phyloP scores from a whole-genome alignment of 2,113 vertebrate species.

The Heptranchias perlo region DNA sequence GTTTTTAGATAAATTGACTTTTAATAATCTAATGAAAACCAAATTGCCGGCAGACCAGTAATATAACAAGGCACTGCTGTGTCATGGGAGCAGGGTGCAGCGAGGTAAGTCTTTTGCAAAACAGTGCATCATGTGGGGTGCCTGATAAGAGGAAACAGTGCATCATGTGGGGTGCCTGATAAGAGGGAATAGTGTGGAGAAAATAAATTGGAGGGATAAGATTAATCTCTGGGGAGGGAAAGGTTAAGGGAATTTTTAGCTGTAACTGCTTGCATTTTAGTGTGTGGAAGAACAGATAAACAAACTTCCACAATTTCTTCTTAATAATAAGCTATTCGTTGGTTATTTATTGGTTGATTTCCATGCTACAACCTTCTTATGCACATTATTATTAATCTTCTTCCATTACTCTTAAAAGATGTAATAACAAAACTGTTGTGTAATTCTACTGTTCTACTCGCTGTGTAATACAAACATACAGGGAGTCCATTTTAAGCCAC shows the following conservation, averaged over 20 bases:
- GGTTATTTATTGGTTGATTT: not conserved
- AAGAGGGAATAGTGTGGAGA: not conserved
- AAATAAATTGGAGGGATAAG: not conserved
- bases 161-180: not conserved
- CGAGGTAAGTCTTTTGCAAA: not conserved
- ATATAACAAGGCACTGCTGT: not conserved
- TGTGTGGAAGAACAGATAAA: not conserved
- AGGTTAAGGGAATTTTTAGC: not conserved
- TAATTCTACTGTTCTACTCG: not conserved
- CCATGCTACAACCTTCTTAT: not conserved
- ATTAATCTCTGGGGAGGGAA: not conserved
- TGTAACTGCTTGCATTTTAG: not conserved
- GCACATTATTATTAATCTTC: not conserved
- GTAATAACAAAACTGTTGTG: not conserved
- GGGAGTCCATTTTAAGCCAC: not conserved
- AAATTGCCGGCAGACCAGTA: not conserved
- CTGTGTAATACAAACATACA: constrained; percentile 12
- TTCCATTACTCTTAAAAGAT: not conserved
- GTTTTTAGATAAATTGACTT: not conserved
- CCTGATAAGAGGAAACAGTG: not conserved
- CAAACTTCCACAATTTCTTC: not conserved
- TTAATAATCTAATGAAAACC: not conserved
- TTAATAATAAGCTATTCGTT: not conserved
- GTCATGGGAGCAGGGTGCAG: not conserved
- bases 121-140: not conserved